Evolutionary conservation across 2,113 vertebrate genomes (phyloP).

Genomic region (Hyperoodon ampullatus): DNA sequence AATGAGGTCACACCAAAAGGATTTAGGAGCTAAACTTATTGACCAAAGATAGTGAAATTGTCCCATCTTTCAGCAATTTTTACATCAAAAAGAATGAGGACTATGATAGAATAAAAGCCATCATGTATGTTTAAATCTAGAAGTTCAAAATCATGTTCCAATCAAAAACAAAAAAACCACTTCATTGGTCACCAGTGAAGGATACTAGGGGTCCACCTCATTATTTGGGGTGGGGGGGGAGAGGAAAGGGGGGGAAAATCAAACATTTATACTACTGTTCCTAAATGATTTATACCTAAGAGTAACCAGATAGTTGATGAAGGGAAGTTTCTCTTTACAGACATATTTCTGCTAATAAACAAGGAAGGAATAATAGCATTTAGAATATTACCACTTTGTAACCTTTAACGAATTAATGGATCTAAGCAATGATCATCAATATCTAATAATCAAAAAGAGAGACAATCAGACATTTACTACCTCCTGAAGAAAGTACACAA

Average conservation of each 20-base stretch:
- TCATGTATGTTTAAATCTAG: background rate
- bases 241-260: background rate
- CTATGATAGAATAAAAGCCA: background rate
- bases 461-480: background rate
- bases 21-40: background rate
- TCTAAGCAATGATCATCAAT: conserved; percentile 21
- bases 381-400: conserved; percentile 13
- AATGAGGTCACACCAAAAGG: background rate
- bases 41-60: background rate
- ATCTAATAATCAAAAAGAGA: conserved; percentile 4
- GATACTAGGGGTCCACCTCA: background rate
- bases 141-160: conserved; percentile 54
- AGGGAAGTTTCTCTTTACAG: conserved; percentile 29
- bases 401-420: background rate
- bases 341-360: background rate
- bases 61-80: background rate
- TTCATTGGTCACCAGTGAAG: background rate
- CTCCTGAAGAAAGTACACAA: background rate
- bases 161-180: background rate
- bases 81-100: conserved; percentile 25
- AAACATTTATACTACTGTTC: conserved; percentile 18
- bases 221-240: background rate
- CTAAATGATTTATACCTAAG: background rate
- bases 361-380: conserved; percentile 16
- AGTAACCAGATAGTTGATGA: background rate